Evolutionary conservation across 2,888 invertebrate species (phyloP).

Genomic region (Nebria brevicollis): DNA sequence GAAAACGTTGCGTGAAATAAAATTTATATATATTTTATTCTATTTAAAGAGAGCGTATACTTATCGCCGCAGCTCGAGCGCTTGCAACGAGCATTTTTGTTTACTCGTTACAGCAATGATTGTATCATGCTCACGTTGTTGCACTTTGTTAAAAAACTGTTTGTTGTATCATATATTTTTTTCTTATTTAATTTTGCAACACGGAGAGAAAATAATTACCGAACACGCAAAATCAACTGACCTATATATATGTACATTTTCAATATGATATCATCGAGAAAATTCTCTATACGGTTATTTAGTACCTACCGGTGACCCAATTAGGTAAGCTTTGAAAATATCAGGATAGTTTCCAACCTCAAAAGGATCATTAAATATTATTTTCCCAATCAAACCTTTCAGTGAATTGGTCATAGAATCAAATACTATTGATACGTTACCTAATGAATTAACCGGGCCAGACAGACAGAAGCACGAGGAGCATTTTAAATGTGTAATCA

Average conservation of each 20-base stretch:
- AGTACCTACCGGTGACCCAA: not conserved
- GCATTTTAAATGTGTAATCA: no score
- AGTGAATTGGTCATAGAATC: not conserved
- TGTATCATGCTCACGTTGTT: not conserved
- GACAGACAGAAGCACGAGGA: no score
- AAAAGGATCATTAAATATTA: not conserved
- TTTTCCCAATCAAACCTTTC: not conserved
- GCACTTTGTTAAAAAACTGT: not conserved
- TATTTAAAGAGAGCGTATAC: not conserved
- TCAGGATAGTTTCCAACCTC: not conserved
- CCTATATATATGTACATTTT: not conserved
- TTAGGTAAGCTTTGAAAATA: not conserved
- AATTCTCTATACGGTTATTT: not conserved
- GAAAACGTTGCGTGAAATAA: not conserved
- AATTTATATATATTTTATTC: not conserved
- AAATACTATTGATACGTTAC: not conserved
- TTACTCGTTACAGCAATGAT: not conserved
- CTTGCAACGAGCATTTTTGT: not conserved
- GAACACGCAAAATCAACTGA: conserved; percentile 1
- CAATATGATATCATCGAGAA: not conserved
- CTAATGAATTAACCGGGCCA: not conserved
- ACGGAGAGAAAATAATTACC: not conserved
- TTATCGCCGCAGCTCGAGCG: not conserved
- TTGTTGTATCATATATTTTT: not conserved
- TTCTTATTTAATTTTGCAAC: not conserved